Percentiles rank a stretch among this genome's conserved stretches.
These are phyloP conservation scores for Argyrosomus regius DNA, from an alignment of 2,797 vertebrate genomes.

Conservation along the genomic window DNA sequence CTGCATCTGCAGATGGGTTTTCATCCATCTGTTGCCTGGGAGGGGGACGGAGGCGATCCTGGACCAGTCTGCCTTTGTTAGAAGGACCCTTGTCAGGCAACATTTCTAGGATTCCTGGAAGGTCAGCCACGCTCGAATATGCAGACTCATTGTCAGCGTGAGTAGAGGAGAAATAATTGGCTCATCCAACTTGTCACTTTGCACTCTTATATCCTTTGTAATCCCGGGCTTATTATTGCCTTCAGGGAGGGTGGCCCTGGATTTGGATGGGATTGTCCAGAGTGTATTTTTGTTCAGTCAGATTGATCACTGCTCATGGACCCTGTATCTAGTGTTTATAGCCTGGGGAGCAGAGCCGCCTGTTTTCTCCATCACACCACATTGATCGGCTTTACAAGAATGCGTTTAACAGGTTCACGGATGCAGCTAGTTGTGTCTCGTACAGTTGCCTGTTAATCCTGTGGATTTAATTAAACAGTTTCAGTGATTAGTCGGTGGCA, in stretches of 20 bases:
- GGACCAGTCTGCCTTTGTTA: constrained; percentile 20
- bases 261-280: constrained; percentile 58
- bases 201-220: constrained; percentile 65
- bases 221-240: constrained; percentile 72
- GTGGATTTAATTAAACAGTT: constrained; percentile 68
- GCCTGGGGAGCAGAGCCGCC: constrained; percentile 23
- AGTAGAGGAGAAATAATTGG: constrained; percentile 72
- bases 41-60: background rate
- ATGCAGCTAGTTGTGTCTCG: constrained; percentile 18
- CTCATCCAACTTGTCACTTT: constrained; percentile 68
- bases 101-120: constrained; percentile 54
- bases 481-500: constrained; percentile 65
- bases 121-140: constrained; percentile 54
- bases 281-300: constrained; percentile 61
- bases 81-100: constrained; percentile 17
- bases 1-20: constrained; percentile 11
- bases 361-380: constrained; percentile 22
- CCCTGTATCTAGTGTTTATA: background rate
- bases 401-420: constrained; percentile 56
- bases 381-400: constrained; percentile 32
- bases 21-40: background rate
- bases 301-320: constrained; percentile 48
- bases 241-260: constrained; percentile 57
- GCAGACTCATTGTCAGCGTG: constrained; percentile 45
- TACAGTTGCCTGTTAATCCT: constrained; percentile 60